Conservation (phyloP, 2,888 invertebrate species). For the Resseliella maxima region DNA sequence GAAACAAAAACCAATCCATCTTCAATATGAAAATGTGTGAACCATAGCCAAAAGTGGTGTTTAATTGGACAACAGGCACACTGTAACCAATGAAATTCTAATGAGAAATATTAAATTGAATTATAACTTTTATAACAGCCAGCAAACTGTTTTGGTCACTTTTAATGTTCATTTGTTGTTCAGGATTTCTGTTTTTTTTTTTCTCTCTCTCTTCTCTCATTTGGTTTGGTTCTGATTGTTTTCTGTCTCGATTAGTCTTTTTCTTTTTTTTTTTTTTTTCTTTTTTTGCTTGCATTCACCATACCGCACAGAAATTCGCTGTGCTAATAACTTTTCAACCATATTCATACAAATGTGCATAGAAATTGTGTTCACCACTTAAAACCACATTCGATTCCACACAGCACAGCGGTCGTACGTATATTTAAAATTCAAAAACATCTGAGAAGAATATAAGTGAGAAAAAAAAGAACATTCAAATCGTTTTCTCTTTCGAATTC, state of each 20-base stretch:
- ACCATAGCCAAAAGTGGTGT: too few species aligned
- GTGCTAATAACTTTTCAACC: background rate
- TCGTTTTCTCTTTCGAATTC: background rate
- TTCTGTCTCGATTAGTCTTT: background rate
- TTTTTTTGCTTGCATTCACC: background rate
- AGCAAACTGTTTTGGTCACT: background rate
- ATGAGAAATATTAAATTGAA: constrained; percentile 16
- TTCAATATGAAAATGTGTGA: too few species aligned
- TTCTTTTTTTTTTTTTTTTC: background rate
- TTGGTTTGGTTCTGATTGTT: background rate
- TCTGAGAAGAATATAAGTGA: background rate
- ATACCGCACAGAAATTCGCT: background rate
- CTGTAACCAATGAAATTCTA: background rate
- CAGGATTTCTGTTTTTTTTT: background rate
- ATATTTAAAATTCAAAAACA: background rate
- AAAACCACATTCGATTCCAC: background rate
- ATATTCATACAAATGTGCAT: background rate
- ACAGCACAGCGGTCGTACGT: background rate
- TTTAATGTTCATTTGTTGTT: constrained; percentile 13
- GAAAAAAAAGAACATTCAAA: background rate
- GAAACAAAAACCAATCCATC: background rate
- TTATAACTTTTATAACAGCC: background rate
- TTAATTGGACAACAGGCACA: background rate
- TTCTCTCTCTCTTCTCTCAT: background rate
- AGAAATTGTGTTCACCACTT: background rate